A percentile compares a stretch with the other conserved stretches of the same genome.
Evolutionary conservation across 2,888 invertebrate genomes (phyloP).

Genomic region (Aporophyla nigra): DNA sequence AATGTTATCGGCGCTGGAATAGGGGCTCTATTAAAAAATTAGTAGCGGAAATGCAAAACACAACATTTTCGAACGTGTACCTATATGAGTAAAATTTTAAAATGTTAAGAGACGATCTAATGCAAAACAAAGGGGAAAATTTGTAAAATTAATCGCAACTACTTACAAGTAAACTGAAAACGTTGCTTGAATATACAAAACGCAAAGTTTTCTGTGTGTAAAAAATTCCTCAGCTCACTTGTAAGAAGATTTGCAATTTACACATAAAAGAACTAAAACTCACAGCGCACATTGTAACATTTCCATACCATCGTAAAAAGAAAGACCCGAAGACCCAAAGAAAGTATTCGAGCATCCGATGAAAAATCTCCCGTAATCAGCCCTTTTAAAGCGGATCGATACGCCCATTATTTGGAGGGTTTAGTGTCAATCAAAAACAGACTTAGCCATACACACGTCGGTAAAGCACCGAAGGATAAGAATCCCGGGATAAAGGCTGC

Average conservation of each 20-base stretch:
- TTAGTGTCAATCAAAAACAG: conserved; percentile 84
- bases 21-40: neutral
- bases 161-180: too few species aligned
- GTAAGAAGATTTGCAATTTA: neutral
- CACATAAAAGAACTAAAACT: conserved; percentile 22
- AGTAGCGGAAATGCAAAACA: neutral
- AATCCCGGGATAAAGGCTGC: conserved; percentile 73
- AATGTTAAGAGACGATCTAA: neutral
- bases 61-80: neutral
- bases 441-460: conserved; percentile 76
- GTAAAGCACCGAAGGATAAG: conserved; percentile 73
- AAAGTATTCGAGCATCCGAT: conserved; percentile 47
- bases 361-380: conserved; percentile 65
- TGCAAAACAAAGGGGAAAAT: neutral
- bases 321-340: conserved; percentile 21
- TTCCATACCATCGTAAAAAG: conserved; percentile 54
- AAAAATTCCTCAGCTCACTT: neutral
- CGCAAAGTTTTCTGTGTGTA: neutral
- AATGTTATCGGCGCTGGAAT: neutral
- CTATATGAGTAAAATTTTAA: conserved; percentile 1
- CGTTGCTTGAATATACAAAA: neutral
- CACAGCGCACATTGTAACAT: conserved; percentile 20
- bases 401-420: conserved; percentile 76
- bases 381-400: conserved; percentile 67
- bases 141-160: too few species aligned